Conservation (phyloP, 2,888 invertebrate genomes). For the Pseudeuparius sepicola region DNA sequence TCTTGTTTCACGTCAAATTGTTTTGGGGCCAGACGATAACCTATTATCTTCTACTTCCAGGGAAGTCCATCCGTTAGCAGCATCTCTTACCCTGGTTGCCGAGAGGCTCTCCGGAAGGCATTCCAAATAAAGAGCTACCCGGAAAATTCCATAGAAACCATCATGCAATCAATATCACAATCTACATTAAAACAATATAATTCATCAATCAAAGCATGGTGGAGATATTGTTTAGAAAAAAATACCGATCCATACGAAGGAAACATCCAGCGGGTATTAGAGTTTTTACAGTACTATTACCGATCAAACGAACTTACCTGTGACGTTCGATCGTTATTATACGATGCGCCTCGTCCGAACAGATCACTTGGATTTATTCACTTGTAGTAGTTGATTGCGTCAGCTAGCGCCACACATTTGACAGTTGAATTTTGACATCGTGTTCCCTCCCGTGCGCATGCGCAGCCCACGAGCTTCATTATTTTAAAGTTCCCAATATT, state of each 20-base stretch:
- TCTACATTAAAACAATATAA: conserved; percentile 23
- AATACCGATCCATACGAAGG: background rate
- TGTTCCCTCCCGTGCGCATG: too few species aligned
- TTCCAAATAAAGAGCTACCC: too few species aligned
- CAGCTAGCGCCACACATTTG: too few species aligned
- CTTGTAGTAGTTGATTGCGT: too few species aligned
- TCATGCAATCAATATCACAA: conserved; percentile 19
- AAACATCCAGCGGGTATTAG: background rate
- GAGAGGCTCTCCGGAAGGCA: conserved; percentile 21
- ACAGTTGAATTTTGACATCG: too few species aligned
- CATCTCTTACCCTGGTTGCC: conserved; percentile 24
- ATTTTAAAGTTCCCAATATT: too few species aligned
- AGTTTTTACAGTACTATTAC: conserved; percentile 3
- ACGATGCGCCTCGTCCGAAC: too few species aligned
- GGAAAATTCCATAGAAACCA: conserved; percentile 15
- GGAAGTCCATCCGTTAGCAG: conserved; percentile 20
- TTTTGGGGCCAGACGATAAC: conserved; percentile 21
- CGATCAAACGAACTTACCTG: too few species aligned
- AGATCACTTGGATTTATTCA: too few species aligned
- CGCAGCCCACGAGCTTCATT: too few species aligned
- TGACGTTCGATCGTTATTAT: too few species aligned
- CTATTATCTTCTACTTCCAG: conserved; percentile 25
- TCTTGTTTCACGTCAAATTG: conserved; percentile 19
- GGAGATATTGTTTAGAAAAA: background rate
- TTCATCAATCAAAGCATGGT: conserved; percentile 13